Evolutionary conservation across 2,888 invertebrate species (phyloP).

Genomic region (Drosophila fungiperda): DNA sequence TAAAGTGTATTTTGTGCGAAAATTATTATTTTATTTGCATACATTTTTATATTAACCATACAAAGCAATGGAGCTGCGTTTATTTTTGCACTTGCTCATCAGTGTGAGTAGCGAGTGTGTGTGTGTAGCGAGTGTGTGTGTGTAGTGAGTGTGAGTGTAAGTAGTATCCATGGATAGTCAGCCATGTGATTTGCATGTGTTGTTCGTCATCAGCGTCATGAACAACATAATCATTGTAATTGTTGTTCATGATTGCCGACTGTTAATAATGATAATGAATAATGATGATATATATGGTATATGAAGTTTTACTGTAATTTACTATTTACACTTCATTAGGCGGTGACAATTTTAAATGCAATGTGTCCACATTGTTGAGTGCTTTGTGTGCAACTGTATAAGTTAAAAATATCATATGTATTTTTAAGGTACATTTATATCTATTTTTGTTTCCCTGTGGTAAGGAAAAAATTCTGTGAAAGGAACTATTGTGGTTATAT

Average conservation of each 20-base stretch:
- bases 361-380: constrained; percentile 77
- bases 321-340: constrained; percentile 81
- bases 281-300: constrained; percentile 60
- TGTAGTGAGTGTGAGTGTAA: neutral
- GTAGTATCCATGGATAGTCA: constrained; percentile 51
- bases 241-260: constrained; percentile 13
- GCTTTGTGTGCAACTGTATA: constrained; percentile 33
- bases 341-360: constrained; percentile 78
- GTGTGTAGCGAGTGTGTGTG: neutral
- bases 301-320: constrained; percentile 78
- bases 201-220: constrained; percentile 69
- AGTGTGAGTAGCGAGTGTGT: neutral
- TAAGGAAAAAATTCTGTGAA: neutral
- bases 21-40: constrained; percentile 78
- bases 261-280: constrained; percentile 29
- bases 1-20: constrained; percentile 64
- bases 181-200: constrained; percentile 79
- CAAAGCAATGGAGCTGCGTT: constrained; percentile 53
- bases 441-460: neutral
- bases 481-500: too few species aligned
- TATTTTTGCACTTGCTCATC: constrained; percentile 35
- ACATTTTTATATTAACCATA: constrained; percentile 70
- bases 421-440: neutral
- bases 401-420: constrained; percentile 10
- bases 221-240: constrained; percentile 52